phyloP scores from a whole-genome alignment of 2,113 vertebrate species.

The Muntiacus reevesi region DNA sequence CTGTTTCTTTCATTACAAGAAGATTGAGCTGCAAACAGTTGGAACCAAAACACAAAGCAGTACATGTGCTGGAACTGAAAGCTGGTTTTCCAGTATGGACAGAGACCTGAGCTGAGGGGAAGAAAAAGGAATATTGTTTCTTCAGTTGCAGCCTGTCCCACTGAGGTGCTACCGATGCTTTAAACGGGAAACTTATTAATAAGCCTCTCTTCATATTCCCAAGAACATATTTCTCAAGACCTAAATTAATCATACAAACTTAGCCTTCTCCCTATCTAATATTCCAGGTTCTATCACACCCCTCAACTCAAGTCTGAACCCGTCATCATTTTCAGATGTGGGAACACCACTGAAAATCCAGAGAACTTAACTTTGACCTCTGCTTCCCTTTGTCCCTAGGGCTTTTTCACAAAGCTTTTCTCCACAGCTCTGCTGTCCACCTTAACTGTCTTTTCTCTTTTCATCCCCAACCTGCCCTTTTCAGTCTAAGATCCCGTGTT shows the following conservation, averaged over 20 bases:
- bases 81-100: background rate
- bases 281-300: background rate
- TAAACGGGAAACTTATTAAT: background rate
- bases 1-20: background rate
- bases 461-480: background rate
- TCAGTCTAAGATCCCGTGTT: background rate
- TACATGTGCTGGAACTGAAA: background rate
- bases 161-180: too few species aligned
- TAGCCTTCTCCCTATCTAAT: background rate
- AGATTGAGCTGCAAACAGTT: background rate
- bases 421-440: background rate
- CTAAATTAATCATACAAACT: background rate
- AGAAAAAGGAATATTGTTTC: background rate
- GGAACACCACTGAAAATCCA: background rate
- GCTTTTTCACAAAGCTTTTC: background rate
- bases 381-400: background rate
- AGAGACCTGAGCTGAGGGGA: background rate
- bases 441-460: background rate
- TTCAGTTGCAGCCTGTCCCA: background rate
- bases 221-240: background rate
- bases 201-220: background rate
- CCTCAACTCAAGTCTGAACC: background rate
- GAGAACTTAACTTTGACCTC: background rate
- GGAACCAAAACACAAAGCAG: background rate
- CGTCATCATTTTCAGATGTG: background rate